These are phyloP conservation scores for Hippocampus guttulatus DNA, from an alignment of 2,113 vertebrate genomes.

Conservation along the genomic window DNA sequence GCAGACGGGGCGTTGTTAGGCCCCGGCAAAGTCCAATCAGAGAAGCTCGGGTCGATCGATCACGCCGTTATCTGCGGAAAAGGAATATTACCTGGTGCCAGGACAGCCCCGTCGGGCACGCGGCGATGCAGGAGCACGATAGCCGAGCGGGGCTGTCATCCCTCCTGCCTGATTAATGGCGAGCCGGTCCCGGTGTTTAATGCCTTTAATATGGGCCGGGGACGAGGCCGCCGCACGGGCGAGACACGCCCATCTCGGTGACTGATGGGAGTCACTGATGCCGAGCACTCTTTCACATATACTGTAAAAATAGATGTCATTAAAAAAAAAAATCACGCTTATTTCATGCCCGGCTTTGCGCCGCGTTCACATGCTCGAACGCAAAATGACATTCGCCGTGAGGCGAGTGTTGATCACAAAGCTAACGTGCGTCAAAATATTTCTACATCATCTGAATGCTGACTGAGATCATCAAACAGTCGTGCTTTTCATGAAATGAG, in stretches of 20 bases:
- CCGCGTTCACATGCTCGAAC: constrained; percentile 9
- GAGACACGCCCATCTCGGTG: constrained; percentile 58
- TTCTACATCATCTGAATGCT: background rate
- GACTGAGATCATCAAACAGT: too few species aligned
- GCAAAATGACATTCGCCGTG: background rate
- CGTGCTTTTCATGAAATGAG: too few species aligned
- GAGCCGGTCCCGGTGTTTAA: constrained; percentile 66
- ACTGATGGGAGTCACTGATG: constrained; percentile 68
- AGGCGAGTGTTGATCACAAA: background rate
- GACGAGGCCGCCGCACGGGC: constrained; percentile 66
- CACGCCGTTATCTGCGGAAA: constrained; percentile 68
- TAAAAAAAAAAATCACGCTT: constrained; percentile 4
- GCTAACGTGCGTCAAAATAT: background rate
- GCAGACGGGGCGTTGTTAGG: constrained; percentile 72
- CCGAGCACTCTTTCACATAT: constrained; percentile 25
- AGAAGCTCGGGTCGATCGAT: constrained; percentile 70
- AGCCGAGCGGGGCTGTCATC: constrained; percentile 64
- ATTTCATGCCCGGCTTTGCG: background rate
- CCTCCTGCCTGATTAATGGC: constrained; percentile 72
- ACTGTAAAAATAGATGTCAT: constrained; percentile 34
- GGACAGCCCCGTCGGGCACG: constrained; percentile 57
- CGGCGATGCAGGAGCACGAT: constrained; percentile 64
- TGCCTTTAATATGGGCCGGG: constrained; percentile 75
- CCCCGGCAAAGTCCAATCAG: constrained; percentile 63
- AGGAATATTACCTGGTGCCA: constrained; percentile 67